Base-by-base conservation (phyloP, 2,113 vertebrate genomes). In the Balaenoptera acutorostrata region DNA sequence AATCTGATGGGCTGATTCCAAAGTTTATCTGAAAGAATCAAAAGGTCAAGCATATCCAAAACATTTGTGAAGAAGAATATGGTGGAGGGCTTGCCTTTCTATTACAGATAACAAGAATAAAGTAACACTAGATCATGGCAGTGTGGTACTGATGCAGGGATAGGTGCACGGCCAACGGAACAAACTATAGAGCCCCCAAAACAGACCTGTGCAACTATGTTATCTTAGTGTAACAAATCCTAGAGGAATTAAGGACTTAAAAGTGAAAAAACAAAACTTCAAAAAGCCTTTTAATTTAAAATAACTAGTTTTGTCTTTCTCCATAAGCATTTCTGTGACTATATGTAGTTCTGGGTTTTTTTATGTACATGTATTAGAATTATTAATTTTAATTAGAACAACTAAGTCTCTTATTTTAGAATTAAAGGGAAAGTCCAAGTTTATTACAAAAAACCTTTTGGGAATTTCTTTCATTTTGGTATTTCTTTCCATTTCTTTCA, bases 31-130 rank as follows among this genome's bases (percentile, higher is more conserved):
- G 59, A 72, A 93, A 63, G 83, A 81, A 95, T 93, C 66, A 52
- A 80, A 89, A 94, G 27, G 8, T 90, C 52, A 94, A 94, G 72
- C 92, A 86, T 89, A 95, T 39, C 23, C 21, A 36, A 63, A 91
- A 59, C 18, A 88, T 59, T 88, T 59, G 52, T 55, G 18, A 69
- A 81, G 29, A 29, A n/a, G 29, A 81, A 33, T 25, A 80, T 57
- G 72, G 52, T 21, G 31, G 52, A 81, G 44, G 44, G 55, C 18
- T 78, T 52, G 66, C 36, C 17, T 95, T 85, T 88, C 44, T 92
- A 57, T 21, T 57, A 21, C 6, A 85, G 68, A 5, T 59, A 84
- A n/a, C 39, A 82, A 66, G 44, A 74, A 59, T 74, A 59, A 61
- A 93, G 36, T 14, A 61, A 4, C 9, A 20, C 31, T 59, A 27